phyloP scores from a whole-genome alignment of 2,888 invertebrate species.

The Augochlorella aurata region DNA sequence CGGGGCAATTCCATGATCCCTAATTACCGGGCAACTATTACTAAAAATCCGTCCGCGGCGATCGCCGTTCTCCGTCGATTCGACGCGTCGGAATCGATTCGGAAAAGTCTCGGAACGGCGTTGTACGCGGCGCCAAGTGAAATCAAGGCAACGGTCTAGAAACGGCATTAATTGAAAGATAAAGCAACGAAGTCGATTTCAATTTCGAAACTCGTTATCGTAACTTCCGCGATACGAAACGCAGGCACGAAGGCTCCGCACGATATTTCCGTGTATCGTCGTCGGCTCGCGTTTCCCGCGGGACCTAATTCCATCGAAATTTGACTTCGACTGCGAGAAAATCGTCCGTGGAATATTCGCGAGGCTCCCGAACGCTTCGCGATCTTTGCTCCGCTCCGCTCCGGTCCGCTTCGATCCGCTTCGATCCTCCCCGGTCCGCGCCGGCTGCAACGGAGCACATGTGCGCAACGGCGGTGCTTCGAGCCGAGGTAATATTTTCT shows the following conservation, averaged over 20 bases:
- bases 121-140: conserved; percentile 18
- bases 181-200: conserved; percentile 54
- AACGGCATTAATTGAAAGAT: conserved; percentile 44
- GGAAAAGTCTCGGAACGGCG: not conserved
- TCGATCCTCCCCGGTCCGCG: not conserved
- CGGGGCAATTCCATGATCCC: not conserved
- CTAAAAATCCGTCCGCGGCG: not conserved
- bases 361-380: conserved; percentile 1
- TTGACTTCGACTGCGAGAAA: too few species aligned
- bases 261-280: conserved; percentile 44
- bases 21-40: not conserved
- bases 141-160: conserved; percentile 28
- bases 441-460: not conserved
- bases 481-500: conserved; percentile 56
- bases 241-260: conserved; percentile 36
- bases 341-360: too few species aligned
- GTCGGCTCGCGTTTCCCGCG: conserved; percentile 20
- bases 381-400: conserved; percentile 19
- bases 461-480: conserved; percentile 28
- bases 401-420: too few species aligned
- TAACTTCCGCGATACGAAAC: conserved; percentile 49
- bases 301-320: conserved; percentile 51
- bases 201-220: conserved; percentile 63
- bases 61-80: not conserved
- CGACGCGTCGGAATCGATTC: not conserved